Base-by-base conservation (phyloP, 2,797 vertebrate genomes). In the Vipera latastei region DNA sequence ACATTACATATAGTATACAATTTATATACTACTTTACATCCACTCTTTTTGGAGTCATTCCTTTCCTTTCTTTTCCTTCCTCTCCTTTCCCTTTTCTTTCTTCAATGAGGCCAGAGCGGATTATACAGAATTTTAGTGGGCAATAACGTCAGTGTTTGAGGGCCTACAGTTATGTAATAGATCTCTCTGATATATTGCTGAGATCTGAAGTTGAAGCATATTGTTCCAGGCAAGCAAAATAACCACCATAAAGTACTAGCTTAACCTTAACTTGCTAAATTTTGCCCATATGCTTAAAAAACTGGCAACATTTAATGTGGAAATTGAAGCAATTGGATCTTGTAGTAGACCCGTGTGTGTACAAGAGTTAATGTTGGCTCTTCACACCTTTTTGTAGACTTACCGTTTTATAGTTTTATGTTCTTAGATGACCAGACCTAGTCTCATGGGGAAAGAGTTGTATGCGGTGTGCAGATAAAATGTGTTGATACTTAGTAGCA, bases 61-160 rank as follows among this genome's bases (percentile, higher is more conserved):
- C 2, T n/a, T 53, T 55, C 28, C 1, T 7, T 6, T 0, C 0
- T 1, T 7, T 53, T 53, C 1, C 51, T 51, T 51, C 7, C 51
- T 48, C 4, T 48, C 51, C 8, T 53, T 53, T 48, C 4, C 22
- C 6, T 8, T 32, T 88, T 53, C 51, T 53, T 53, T 53, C 51
- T 53, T 88, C 86, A 32, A 60, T 59, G 89, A 55, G 89, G 13
- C n/a, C 63, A 55, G 14, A 32, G 20, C 32, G 0, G 7, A 55
- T 18, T 32, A 32, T 73, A 7, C 14, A 26, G 51, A 25, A 38
- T 90, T 65, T 90, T 55, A 69, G 28, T 32, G 18, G 12, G 28
- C 32, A 48, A n/a, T 55, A 51, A 63, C 13, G 22, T 69, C 18
- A 32, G 18, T 26, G 22, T 32, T 56, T 56, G 22, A 73, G 18